Evolutionary conservation across 1,140 invertebrate genomes (phyloP).

Genomic region (Ditylenchus dipsaci): DNA sequence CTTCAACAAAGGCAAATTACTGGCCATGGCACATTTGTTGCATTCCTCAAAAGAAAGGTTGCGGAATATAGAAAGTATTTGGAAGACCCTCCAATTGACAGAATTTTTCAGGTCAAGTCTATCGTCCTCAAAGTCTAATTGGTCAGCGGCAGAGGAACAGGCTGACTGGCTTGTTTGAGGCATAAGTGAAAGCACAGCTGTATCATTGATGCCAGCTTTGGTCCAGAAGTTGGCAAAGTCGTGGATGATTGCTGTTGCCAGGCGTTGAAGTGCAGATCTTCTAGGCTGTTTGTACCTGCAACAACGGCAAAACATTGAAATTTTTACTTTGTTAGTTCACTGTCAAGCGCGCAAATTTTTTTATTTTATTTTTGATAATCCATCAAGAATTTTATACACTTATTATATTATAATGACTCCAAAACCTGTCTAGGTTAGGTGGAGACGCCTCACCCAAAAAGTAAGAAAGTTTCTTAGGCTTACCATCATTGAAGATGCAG

Average conservation of each 20-base stretch:
- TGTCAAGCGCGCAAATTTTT: not conserved
- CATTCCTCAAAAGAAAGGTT: slow-evolving; percentile 88
- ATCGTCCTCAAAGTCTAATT: slow-evolving; percentile 8
- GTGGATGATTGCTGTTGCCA: slow-evolving; percentile 34
- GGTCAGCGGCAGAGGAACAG: not conserved
- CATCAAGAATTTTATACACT: not conserved
- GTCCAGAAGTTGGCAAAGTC: slow-evolving; percentile 59
- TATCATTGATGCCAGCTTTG: slow-evolving; percentile 47
- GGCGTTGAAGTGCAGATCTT: slow-evolving; percentile 10
- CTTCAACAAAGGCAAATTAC: slow-evolving; percentile 75
- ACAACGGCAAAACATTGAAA: too few species aligned
- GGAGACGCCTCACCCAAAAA: too few species aligned
- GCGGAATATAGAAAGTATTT: slow-evolving; percentile 72
- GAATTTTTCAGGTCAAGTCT: slow-evolving; percentile 11
- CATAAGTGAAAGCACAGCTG: slow-evolving; percentile 34
- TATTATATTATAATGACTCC: too few species aligned
- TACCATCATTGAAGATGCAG: slow-evolving; percentile 81
- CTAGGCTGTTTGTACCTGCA: slow-evolving; percentile 12
- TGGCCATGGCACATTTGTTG: slow-evolving; percentile 74
- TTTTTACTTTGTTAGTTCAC: too few species aligned
- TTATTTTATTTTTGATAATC: too few species aligned
- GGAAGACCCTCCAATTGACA: slow-evolving; percentile 48
- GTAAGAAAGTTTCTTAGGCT: too few species aligned
- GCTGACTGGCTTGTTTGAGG: not conserved
- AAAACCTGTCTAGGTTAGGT: too few species aligned